Conservation (phyloP, 2,888 invertebrate species). For the Pristionchus mayeri region DNA sequence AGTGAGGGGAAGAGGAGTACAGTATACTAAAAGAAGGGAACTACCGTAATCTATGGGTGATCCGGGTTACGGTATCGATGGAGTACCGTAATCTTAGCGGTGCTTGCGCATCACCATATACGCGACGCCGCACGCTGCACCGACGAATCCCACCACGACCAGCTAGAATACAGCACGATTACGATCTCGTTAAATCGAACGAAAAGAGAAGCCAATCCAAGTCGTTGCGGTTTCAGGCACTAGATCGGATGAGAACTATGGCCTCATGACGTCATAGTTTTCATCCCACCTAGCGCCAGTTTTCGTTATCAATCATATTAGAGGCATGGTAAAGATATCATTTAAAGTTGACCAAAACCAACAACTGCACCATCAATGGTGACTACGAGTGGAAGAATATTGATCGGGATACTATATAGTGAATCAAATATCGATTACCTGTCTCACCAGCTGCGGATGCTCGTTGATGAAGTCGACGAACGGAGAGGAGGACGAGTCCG, state of each 20-base stretch:
- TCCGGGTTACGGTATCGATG: constrained; percentile 7
- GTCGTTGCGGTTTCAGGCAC: no score
- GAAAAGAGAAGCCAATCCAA: no score
- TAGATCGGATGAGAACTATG: no score
- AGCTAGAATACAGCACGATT: constrained; percentile 35
- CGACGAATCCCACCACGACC: background rate
- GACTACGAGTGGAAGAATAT: background rate
- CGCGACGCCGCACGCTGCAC: background rate
- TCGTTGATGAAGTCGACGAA: constrained; percentile 18
- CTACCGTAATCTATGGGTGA: constrained; percentile 24
- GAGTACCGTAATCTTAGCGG: constrained; percentile 38
- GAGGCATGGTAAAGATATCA: no score
- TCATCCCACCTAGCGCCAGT: no score
- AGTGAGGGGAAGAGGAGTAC: no score
- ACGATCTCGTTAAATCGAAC: no score
- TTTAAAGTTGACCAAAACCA: no score
- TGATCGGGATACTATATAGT: background rate
- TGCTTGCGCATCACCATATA: constrained; percentile 30
- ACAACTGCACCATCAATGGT: no score
- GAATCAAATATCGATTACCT: background rate
- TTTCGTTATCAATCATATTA: no score
- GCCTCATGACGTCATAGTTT: no score
- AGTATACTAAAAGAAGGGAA: background rate
- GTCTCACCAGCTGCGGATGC: constrained; percentile 24
- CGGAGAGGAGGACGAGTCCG: constrained; percentile 23